A percentile compares a stretch with the other conserved stretches of the same genome.
Conservation (phyloP, 2,888 invertebrate species). For the Amorpha juglandis region DNA sequence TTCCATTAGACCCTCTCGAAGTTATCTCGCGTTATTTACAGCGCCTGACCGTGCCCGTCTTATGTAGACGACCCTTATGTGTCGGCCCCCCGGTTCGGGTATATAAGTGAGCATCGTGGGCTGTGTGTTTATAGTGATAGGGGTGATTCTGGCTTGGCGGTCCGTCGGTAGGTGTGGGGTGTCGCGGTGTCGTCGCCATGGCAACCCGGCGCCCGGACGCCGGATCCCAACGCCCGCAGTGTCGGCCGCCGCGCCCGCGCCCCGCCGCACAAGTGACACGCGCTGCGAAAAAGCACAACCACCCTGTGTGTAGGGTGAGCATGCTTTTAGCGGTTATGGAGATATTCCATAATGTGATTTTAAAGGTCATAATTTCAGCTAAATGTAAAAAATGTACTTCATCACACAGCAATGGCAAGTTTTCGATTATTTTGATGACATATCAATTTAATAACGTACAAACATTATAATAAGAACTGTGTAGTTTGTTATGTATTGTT, state of each 20-base stretch:
- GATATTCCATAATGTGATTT: neutral
- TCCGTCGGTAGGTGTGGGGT: constrained; percentile 56
- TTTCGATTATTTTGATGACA: too few relatives aligned
- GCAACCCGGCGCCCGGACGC: constrained; percentile 85
- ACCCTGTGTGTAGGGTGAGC: constrained; percentile 59
- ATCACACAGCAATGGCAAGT: too few relatives aligned
- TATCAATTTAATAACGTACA: too few relatives aligned
- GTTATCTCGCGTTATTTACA: constrained; percentile 84
- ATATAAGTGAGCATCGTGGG: constrained; percentile 72
- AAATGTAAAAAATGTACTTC: too few relatives aligned
- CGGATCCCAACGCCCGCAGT: constrained; percentile 86
- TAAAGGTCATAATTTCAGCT: too few relatives aligned
- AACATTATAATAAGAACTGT: too few relatives aligned
- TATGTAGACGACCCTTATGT: constrained; percentile 80
- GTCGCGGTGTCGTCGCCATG: constrained; percentile 85
- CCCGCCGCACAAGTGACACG: constrained; percentile 83
- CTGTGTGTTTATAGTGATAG: constrained; percentile 59
- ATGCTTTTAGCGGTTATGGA: constrained; percentile 31
- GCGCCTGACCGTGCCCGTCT: constrained; percentile 82
- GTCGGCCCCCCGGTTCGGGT: constrained; percentile 50
- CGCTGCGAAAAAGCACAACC: constrained; percentile 83
- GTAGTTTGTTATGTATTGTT: too few relatives aligned
- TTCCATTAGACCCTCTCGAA: constrained; percentile 82
- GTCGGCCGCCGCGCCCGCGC: constrained; percentile 81
- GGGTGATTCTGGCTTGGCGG: constrained; percentile 57